Base-by-base conservation (phyloP, 2,797 vertebrate genomes). In the Sebastiscus tertius region DNA sequence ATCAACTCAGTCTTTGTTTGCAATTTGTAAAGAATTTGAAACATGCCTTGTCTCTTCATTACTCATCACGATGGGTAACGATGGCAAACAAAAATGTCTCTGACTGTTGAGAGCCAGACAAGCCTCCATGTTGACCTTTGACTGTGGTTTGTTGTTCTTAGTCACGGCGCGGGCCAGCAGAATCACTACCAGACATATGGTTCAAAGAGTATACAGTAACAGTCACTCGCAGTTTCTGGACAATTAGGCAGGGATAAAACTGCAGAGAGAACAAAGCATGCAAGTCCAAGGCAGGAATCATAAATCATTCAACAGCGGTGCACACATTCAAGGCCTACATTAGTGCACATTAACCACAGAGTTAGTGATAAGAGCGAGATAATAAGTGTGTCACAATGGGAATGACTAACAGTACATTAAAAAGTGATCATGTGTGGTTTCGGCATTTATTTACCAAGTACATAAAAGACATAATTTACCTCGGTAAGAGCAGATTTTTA, bases 301-400 rank as follows among this genome's bases (percentile, higher is more conserved):
- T 84, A 79, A 87, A 89, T 80, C 31, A 72, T 79, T 79, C 20
- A 81, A 33, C 39, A 69, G 36, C 2, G 0, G 13, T 26, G 33
- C 36, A 59, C 46, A 13, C 69, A 46, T 36, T 67, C 63, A 79
- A 79, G 39, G 68, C 54, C 56, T 26, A 22, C 9, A 52, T 29
- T 56, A 52, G 26, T 77, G 61, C 60, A 67, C 70, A 86, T 84
- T 85, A 83, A 87, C 69, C 54, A 73, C 36, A 62, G 66, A 52
- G 67, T 66, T 67, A 58, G 49, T 49, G 72, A 85, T 69, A 85
- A 84, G 60, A 72, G 36, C 1, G 0, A 74, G 64, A 77, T 68
- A 71, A 61, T 62, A 36, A 4, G 8, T 33, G 13, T 26, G 33
- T 69, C 3, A 34, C 67, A 52, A 68, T 26, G 46, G 1, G 6